A percentile compares a stretch with the other conserved stretches of the same genome.
phyloP scores from a whole-genome alignment of 92 coral and sea anemone genomes.

The Palythoa grandiflora region DNA sequence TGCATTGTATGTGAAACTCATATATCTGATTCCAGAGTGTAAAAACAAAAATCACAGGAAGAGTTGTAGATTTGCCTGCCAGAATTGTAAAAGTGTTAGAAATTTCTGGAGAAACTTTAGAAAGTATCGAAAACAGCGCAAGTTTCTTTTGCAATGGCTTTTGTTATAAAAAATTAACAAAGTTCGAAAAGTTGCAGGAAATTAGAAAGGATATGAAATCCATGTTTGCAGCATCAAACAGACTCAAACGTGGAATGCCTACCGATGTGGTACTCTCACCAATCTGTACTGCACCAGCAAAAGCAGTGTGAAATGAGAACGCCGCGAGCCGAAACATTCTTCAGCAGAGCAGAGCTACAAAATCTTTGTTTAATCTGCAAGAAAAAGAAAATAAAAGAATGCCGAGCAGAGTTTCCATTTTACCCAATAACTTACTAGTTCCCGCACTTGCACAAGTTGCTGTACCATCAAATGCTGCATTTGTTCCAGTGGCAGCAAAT shows the following conservation, averaged over 20 bases:
- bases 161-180: constrained; percentile 8
- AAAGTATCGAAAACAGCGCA: constrained; percentile 15
- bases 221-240: constrained; percentile 7
- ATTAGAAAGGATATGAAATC: constrained; percentile 18
- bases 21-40: constrained; percentile 31
- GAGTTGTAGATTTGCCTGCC: constrained; percentile 31
- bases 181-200: constrained; percentile 24
- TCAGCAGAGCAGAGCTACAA: constrained; percentile 8
- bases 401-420: constrained; percentile 3
- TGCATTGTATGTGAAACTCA: constrained; percentile 43
- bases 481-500: constrained; percentile 17
- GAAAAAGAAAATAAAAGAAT: neutral
- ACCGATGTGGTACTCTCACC: constrained; percentile 43
- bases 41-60: constrained; percentile 43
- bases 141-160: constrained; percentile 43
- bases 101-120: neutral
- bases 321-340: constrained; percentile 5
- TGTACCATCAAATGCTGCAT: constrained; percentile 14
- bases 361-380: constrained; percentile 9
- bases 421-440: constrained; percentile 33
- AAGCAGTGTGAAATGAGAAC: constrained; percentile 26
- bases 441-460: constrained; percentile 18
- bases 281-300: constrained; percentile 33
- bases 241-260: constrained; percentile 38
- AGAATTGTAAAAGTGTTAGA: constrained; percentile 9